Conservation (phyloP, 2,797 vertebrate genomes). For the Lepidocolaptes lacrymiger region DNA sequence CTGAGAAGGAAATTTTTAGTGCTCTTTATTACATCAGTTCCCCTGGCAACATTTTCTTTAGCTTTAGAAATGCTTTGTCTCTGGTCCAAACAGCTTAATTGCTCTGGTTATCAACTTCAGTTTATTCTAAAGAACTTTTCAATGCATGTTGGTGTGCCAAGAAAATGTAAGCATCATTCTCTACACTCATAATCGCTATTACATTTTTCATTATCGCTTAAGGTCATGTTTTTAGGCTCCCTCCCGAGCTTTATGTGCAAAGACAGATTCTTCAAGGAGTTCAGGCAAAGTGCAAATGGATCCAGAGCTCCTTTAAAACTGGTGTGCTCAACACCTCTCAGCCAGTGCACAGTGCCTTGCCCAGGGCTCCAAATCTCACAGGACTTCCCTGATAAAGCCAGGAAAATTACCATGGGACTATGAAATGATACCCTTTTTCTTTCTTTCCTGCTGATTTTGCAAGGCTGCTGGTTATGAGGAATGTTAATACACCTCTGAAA, state of each 20-base stretch:
- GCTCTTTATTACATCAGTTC: constrained; percentile 13
- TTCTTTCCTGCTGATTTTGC: background rate
- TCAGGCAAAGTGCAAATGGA: background rate
- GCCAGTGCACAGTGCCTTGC: background rate
- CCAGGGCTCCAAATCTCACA: background rate
- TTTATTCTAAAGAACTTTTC: constrained; percentile 36
- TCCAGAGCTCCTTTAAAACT: background rate
- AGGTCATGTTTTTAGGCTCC: background rate
- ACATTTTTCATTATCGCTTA: background rate
- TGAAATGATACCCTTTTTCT: background rate
- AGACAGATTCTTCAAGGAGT: background rate
- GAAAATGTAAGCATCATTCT: constrained; percentile 11
- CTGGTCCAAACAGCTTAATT: constrained; percentile 46
- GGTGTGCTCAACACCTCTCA: background rate
- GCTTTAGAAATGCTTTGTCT: constrained; percentile 37
- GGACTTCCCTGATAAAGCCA: background rate
- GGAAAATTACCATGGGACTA: background rate
- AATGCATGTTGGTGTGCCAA: background rate
- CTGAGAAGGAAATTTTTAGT: background rate
- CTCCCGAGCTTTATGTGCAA: background rate
- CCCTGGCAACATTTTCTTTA: constrained; percentile 58
- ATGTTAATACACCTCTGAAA: background rate
- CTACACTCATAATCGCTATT: background rate
- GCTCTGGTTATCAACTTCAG: background rate
- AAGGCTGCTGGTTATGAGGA: background rate